Evolutionary conservation across 2,888 invertebrate species (phyloP).

Genomic region (Hybos culiciformis): DNA sequence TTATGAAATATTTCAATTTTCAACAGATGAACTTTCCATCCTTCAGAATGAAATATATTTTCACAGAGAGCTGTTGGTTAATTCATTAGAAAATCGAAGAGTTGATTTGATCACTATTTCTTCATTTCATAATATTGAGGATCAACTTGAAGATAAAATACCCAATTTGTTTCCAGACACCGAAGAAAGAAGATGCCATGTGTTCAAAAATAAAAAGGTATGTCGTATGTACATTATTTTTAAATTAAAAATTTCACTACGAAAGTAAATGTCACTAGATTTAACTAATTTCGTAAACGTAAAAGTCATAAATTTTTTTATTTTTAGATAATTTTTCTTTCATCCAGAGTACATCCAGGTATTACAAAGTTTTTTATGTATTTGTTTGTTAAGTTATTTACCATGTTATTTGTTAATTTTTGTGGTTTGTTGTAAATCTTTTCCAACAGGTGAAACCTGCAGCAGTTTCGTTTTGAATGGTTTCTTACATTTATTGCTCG

Average conservation of each 20-base stretch:
- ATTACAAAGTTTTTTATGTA: no score
- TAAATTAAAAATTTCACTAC: no score
- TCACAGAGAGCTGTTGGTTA: constrained; percentile 62
- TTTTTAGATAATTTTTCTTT: constrained; percentile 62
- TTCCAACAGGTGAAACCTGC: constrained; percentile 85
- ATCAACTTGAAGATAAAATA: constrained; percentile 56
- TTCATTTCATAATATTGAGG: constrained; percentile 62
- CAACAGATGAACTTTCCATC: no score
- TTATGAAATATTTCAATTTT: no score
- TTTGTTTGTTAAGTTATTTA: no score
- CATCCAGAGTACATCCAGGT: constrained; percentile 84
- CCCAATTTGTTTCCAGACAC: constrained; percentile 60
- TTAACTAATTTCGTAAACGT: no score
- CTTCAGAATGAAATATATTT: constrained; percentile 63
- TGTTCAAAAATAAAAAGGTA: constrained; percentile 67
- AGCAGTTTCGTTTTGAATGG: constrained; percentile 85
- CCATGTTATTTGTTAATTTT: no score
- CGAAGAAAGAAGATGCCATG: constrained; percentile 57
- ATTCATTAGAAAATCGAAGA: constrained; percentile 61
- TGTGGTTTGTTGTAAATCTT: no score
- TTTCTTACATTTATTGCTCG: constrained; percentile 63
- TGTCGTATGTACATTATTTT: background rate
- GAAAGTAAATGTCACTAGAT: no score
- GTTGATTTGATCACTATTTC: constrained; percentile 74
- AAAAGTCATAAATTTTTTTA: no score